A percentile compares a stretch with the other conserved stretches of the same genome.
Conservation (phyloP, 2,888 invertebrate species). For the Augochlorella aurata region DNA sequence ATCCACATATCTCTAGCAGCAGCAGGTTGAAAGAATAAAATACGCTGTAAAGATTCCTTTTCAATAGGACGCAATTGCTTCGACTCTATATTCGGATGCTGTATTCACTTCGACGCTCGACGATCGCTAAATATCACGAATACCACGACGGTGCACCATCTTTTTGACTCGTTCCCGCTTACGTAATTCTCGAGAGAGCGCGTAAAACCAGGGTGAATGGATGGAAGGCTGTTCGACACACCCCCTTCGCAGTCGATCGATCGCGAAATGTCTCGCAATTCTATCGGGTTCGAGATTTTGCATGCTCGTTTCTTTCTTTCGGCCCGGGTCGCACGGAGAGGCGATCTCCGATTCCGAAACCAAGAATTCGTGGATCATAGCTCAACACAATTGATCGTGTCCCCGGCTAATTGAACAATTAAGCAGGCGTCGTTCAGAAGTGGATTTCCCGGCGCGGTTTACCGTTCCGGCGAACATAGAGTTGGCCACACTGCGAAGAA, state of each 20-base stretch:
- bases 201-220: slow-evolving; percentile 60
- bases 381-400: slow-evolving; percentile 8
- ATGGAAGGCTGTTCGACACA: slow-evolving; percentile 63
- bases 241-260: slow-evolving; percentile 72
- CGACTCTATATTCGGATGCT: not conserved
- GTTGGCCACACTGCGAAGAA: not conserved
- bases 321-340: too few species aligned
- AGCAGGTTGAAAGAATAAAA: too few species aligned
- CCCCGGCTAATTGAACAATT: not conserved
- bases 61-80: too few species aligned
- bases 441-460: not conserved
- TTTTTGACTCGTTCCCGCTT: slow-evolving; percentile 54
- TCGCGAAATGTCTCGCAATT: slow-evolving; percentile 69
- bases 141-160: slow-evolving; percentile 26
- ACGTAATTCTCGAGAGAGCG: slow-evolving; percentile 64
- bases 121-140: slow-evolving; percentile 40
- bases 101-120: not conserved
- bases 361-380: not conserved
- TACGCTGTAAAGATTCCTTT: too few species aligned
- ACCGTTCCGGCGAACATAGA: not conserved
- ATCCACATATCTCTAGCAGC: too few species aligned
- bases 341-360: not conserved
- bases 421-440: not conserved
- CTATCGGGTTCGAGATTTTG: slow-evolving; percentile 53
- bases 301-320: slow-evolving; percentile 16